Conservation (phyloP, 1,140 invertebrate species). For the Zaprionus africanus region DNA sequence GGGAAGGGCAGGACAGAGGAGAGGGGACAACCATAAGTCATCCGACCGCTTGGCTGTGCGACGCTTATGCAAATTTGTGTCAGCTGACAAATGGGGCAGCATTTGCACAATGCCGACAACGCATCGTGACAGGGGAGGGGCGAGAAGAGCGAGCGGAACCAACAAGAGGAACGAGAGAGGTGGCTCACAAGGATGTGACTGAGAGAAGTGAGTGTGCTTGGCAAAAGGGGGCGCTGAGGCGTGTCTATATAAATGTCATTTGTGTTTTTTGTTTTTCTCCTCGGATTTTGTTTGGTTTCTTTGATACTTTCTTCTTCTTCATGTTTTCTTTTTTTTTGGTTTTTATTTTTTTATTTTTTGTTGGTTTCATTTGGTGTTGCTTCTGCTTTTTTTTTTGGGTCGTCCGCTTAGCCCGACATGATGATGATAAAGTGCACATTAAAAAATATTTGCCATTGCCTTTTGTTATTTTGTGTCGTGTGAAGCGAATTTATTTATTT, state of each 20-base stretch:
- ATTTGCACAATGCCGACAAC: slow-evolving; percentile 73
- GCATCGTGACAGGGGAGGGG: slow-evolving; percentile 11
- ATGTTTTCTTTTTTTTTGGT: slow-evolving; percentile 17
- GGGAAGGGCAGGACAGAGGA: not conserved
- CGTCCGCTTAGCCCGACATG: slow-evolving; percentile 71
- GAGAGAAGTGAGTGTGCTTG: slow-evolving; percentile 8
- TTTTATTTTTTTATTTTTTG: slow-evolving; percentile 16
- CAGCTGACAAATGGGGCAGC: slow-evolving; percentile 80
- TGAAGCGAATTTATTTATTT: slow-evolving; percentile 62
- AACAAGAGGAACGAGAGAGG: not conserved
- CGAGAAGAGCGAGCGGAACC: not conserved
- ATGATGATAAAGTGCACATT: slow-evolving; percentile 79
- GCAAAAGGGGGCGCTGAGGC: slow-evolving; percentile 44
- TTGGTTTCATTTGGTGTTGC: slow-evolving; percentile 12
- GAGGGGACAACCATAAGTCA: slow-evolving; percentile 71
- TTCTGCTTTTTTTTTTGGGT: slow-evolving; percentile 41
- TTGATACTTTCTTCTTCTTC: slow-evolving; percentile 22
- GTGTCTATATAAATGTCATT: slow-evolving; percentile 81
- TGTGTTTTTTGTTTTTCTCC: slow-evolving; percentile 47
- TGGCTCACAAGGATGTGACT: slow-evolving; percentile 2
- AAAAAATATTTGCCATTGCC: slow-evolving; percentile 74
- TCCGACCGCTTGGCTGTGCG: slow-evolving; percentile 73
- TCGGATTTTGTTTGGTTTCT: slow-evolving; percentile 33
- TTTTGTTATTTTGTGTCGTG: slow-evolving; percentile 49
- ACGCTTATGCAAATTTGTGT: slow-evolving; percentile 80